These are phyloP conservation scores for Stenchaetothrips biformis DNA, from an alignment of 2,888 invertebrate genomes.

Conservation along the genomic window DNA sequence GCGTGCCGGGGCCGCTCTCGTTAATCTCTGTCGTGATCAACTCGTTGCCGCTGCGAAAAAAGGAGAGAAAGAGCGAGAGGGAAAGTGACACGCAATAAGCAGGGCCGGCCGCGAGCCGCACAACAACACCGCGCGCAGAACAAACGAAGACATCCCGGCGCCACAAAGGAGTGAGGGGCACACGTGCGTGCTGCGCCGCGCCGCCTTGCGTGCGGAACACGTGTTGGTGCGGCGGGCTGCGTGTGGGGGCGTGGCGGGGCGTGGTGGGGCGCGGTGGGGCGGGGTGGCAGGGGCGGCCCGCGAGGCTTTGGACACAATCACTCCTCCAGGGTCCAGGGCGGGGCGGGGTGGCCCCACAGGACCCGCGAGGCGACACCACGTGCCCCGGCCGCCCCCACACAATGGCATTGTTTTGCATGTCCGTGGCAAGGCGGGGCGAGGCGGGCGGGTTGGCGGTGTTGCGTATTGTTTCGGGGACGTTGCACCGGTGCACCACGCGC, in stretches of 20 bases:
- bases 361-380: not conserved
- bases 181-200: not conserved
- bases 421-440: not conserved
- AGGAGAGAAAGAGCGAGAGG: not conserved
- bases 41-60: not conserved
- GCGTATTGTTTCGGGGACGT: constrained; percentile 16
- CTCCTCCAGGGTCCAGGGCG: not conserved
- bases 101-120: not conserved
- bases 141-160: not conserved
- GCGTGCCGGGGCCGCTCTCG: not conserved
- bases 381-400: not conserved
- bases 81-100: too few species aligned
- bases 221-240: not conserved
- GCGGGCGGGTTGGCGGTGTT: not conserved
- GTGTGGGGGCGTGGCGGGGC: not conserved
- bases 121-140: not conserved
- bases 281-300: not conserved
- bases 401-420: constrained; percentile 21
- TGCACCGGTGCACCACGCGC: not conserved
- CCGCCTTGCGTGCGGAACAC: not conserved
- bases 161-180: not conserved
- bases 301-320: too few species aligned
- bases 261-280: too few species aligned
- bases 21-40: not conserved
- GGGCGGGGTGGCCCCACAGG: not conserved